Evolutionary conservation across 2,888 invertebrate genomes (phyloP).

Genomic region (Thymelicus acteon): DNA sequence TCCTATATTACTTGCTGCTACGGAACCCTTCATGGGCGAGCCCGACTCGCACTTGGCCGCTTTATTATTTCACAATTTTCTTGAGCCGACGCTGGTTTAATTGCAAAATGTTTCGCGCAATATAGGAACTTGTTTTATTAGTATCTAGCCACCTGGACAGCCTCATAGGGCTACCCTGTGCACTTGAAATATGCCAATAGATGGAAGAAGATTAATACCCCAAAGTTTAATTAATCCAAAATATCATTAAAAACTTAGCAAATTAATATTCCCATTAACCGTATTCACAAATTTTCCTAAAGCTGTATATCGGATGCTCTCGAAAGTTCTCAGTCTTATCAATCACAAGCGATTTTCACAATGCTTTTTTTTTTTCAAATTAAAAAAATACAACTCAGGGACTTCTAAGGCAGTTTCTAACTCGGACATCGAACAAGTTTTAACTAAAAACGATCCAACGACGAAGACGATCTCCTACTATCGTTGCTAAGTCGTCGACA

Average conservation of each 20-base stretch:
- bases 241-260: too few relatives aligned
- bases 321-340: too few relatives aligned
- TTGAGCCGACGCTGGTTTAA: not conserved
- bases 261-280: too few relatives aligned
- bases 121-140: constrained; percentile 10
- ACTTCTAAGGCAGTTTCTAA: not conserved
- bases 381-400: not conserved
- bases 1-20: too few relatives aligned
- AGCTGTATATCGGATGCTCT: too few relatives aligned
- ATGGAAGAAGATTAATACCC: too few relatives aligned
- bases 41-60: too few relatives aligned
- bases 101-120: constrained; percentile 11
- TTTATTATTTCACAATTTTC: constrained; percentile 22
- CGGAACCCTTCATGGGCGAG: too few relatives aligned
- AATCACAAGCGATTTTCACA: too few relatives aligned
- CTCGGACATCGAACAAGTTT: not conserved
- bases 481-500: constrained; percentile 1
- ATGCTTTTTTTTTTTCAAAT: too few relatives aligned
- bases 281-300: too few relatives aligned
- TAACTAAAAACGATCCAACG: not conserved
- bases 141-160: constrained; percentile 13
- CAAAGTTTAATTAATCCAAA: too few relatives aligned
- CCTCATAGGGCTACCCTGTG: not conserved
- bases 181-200: not conserved
- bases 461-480: not conserved